These are phyloP conservation scores for Drosophila nigromelanica DNA, from an alignment of 1,140 invertebrate species.

Conservation along the genomic window DNA sequence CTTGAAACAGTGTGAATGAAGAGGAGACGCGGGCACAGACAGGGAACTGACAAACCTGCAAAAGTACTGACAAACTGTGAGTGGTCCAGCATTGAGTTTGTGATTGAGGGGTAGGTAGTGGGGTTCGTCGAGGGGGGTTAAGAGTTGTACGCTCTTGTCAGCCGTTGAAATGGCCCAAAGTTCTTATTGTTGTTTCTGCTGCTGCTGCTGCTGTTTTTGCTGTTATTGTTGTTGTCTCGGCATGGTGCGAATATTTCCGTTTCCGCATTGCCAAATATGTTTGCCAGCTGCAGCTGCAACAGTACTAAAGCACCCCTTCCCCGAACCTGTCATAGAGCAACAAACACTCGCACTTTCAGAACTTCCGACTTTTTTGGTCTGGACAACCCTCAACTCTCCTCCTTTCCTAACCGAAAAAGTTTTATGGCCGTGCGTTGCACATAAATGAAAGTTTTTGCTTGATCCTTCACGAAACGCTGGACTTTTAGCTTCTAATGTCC, in stretches of 20 bases:
- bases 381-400: not conserved
- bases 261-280: slow-evolving; percentile 80
- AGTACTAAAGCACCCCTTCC: not conserved
- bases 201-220: slow-evolving; percentile 16
- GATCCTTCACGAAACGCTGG: slow-evolving; percentile 30
- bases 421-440: slow-evolving; percentile 77
- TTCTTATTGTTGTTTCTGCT: slow-evolving; percentile 41
- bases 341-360: slow-evolving; percentile 77
- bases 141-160: slow-evolving; percentile 37
- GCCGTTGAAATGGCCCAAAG: slow-evolving; percentile 69
- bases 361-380: slow-evolving; percentile 51
- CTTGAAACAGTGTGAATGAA: not conserved
- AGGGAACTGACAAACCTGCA: slow-evolving; percentile 53
- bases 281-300: slow-evolving; percentile 59
- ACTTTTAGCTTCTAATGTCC: slow-evolving; percentile 29
- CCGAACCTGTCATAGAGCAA: slow-evolving; percentile 27
- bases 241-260: slow-evolving; percentile 80
- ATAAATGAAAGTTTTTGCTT: slow-evolving; percentile 78
- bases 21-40: not conserved
- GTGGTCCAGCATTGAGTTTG: slow-evolving; percentile 36
- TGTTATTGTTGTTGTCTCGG: slow-evolving; percentile 64
- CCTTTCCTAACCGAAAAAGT: slow-evolving; percentile 51
- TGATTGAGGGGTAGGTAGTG: not conserved
- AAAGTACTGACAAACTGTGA: slow-evolving; percentile 54
- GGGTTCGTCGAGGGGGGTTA: not conserved